Base-by-base conservation (phyloP, 2,888 invertebrate genomes). In the Perizoma flavofasciatum region DNA sequence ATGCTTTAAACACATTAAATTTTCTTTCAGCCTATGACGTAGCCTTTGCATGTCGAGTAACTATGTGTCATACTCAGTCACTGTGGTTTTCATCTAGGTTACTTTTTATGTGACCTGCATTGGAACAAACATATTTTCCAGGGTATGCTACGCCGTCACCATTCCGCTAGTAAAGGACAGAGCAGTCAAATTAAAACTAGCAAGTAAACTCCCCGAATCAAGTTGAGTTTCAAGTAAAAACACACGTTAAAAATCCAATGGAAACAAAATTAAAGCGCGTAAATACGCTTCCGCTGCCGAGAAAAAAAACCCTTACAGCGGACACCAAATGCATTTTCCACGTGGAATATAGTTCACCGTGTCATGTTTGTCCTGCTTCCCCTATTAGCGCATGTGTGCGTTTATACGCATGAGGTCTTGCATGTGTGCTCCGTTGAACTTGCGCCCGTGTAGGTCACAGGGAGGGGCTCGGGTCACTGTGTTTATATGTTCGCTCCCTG, bases 401-500 rank as follows among this genome's bases (percentile, higher is more conserved):
- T 70, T 72, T 69, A 72, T 63, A 72, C 69, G 69, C 69, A 67
- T 69, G 67, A 63, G 48, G 32, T 40, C 49, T 66, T 48, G 67
- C 47, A 44, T 50, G 69, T 67, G 61, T 70, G 66, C 61, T 71
- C 58, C 57, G 66, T 39, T 68, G 62, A 69, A 69, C 69, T 69
- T 69, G 69, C 55, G 69, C 72, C 49, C 72, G 74, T 74, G 79
- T 76, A 74, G 77, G 79, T 73, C 75, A 73, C 68, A 70, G 78
- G 75, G 78, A 76, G 78, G 64, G 53, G 74, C 65, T 72, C 76
- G 77, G 88, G 89, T 88, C 89, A 88, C 75, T 83, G 80, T 89
- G 89, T 88, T 85, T 88, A 77, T 88, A 82, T 88, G 88, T 81
- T 54, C 50, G 78, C 74, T 76, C 33, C 8, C 75, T 79, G 78